A percentile compares a stretch with the other conserved stretches of the same genome.
These are phyloP conservation scores for Zootermopsis nevadensis DNA, from an alignment of 2,888 invertebrate genomes.

Conservation along the genomic window DNA sequence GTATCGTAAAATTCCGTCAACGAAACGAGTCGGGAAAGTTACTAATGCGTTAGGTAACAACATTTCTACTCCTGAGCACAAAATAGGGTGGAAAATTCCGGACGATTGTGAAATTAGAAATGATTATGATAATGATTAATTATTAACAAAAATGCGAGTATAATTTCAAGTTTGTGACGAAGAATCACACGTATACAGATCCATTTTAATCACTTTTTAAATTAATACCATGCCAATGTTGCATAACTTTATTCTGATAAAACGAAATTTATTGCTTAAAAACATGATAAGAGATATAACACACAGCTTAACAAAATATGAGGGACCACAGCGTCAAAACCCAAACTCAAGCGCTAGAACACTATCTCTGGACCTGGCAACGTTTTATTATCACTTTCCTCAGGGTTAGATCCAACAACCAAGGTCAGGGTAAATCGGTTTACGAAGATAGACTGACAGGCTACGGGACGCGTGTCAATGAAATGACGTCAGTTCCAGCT, in stretches of 20 bases:
- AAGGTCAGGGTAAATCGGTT: slow-evolving; percentile 22
- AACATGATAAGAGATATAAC: background rate
- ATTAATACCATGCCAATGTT: background rate
- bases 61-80: no score
- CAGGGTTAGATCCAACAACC: background rate
- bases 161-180: no score
- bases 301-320: background rate
- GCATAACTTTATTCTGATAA: slow-evolving; percentile 2
- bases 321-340: background rate
- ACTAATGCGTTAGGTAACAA: no score
- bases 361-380: background rate
- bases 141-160: no score
- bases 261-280: background rate
- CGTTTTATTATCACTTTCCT: background rate
- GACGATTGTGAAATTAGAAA: no score
- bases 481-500: slow-evolving; percentile 13
- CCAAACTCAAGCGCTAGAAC: background rate
- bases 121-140: no score
- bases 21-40: no score
- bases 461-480: slow-evolving; percentile 33
- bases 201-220: no score
- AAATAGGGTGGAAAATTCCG: no score
- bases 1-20: no score
- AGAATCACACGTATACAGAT: no score
- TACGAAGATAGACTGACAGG: slow-evolving; percentile 20